Percentiles rank a stretch among this genome's conserved stretches.
Conservation (phyloP, 1,140 invertebrate genomes). For the Octopus bimaculoides region DNA sequence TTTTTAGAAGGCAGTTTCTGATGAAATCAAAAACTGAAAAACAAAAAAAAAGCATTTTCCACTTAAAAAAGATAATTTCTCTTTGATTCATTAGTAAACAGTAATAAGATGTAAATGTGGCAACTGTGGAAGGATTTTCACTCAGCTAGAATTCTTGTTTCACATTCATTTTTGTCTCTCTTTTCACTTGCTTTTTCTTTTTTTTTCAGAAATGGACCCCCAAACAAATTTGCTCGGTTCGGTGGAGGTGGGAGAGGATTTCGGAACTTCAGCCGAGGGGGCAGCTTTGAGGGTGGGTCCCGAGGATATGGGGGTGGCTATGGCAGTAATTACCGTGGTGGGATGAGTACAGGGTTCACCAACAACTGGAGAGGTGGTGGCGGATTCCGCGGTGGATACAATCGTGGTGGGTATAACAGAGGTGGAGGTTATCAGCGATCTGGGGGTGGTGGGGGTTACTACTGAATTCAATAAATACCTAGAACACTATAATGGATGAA, state of each 20-base stretch:
- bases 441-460: slow-evolving; percentile 10
- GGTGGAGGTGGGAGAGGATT: slow-evolving; percentile 18
- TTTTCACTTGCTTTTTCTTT: slow-evolving; percentile 11
- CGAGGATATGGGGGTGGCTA: slow-evolving; percentile 18
- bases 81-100: no score
- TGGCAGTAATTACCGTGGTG: slow-evolving; percentile 12
- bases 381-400: background rate
- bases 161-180: background rate
- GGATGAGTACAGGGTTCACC: slow-evolving; percentile 3
- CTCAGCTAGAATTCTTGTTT: background rate
- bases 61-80: no score
- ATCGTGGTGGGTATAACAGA: background rate
- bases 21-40: no score
- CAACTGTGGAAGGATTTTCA: no score
- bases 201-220: slow-evolving; percentile 17
- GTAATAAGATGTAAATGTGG: no score
- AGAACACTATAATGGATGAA: no score
- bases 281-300: slow-evolving; percentile 23
- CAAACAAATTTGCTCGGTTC: slow-evolving; percentile 24
- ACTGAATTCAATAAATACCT: background rate
- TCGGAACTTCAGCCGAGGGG: slow-evolving; percentile 17
- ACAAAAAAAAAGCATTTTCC: no score
- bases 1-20: no score
- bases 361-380: slow-evolving; percentile 22
- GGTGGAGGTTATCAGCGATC: background rate